Base-by-base conservation (phyloP, 1,140 invertebrate genomes). In the Mamestra configurata region DNA sequence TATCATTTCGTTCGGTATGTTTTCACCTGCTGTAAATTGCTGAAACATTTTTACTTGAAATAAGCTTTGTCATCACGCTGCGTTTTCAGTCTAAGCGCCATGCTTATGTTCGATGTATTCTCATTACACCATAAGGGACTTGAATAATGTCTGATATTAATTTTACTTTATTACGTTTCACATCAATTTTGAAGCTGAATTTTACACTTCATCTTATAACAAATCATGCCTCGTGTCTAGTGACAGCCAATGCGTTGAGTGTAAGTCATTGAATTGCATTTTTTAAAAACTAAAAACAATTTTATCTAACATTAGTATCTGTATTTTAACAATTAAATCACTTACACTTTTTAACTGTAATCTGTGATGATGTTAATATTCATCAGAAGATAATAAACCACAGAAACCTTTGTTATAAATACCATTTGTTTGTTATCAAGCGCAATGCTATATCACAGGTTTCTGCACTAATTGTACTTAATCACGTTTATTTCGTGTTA, bases 401-500 rank as follows among this genome's bases (percentile, higher is more conserved):
- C 43, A 49, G 73, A 76, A 64, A 76, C 73, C 55, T 61, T 49
- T 76, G 20, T 61, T 18, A 27, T 18, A 40, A 24, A 61, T 40
- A 57, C 22, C 53, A 55, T 75, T 61, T 46, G 40, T 51, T 51
- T 18, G 35, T 66, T 40, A 66, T 35, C 40, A 77, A 77, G 20
- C 27, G 18, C 75, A 68, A 51, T 18, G 59, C 59, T 55, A 77
- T 77, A 61, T 49, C 75, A 89, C 84, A 88, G 85, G 76, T 84
- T 85, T 55, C 49, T 82, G 79, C 75, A 85, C 73, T 81, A 64
- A 76, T 46, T 76, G 24, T 76, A 82, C 84, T 84, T 86, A 49
- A 79, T 88, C 83, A 84, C 82, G 80, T 82, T 81, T 85, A 76
- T 77, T 80, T 84, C 86, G 83, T 93, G 87, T 93, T 92, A 95